phyloP scores from a whole-genome alignment of 2,888 invertebrate species.

The Phymatocera aterrima region DNA sequence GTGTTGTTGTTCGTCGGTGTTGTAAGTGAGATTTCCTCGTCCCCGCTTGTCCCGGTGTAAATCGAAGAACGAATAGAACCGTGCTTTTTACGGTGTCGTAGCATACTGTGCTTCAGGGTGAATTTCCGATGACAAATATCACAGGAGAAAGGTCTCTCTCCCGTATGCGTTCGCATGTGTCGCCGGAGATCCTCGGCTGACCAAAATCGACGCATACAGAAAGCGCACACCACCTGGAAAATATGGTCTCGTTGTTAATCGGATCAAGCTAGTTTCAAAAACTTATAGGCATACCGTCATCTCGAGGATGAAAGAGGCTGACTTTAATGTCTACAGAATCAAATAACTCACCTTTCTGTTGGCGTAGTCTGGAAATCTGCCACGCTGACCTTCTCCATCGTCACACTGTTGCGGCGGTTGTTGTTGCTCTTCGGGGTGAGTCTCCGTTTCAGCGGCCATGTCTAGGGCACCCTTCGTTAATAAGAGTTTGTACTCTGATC shows the following conservation, averaged over 20 bases:
- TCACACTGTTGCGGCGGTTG: constrained; percentile 74
- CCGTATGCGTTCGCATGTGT: constrained; percentile 96
- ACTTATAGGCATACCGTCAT: background rate
- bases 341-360: constrained; percentile 83
- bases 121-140: constrained; percentile 92
- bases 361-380: constrained; percentile 91
- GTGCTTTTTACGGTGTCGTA: constrained; percentile 94
- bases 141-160: constrained; percentile 94
- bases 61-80: constrained; percentile 78
- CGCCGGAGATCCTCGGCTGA: constrained; percentile 94
- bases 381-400: constrained; percentile 84
- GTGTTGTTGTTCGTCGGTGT: constrained; percentile 67
- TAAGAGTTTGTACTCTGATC: constrained; percentile 87
- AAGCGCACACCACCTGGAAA: constrained; percentile 88
- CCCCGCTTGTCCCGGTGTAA: constrained; percentile 77
- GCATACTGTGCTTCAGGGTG: constrained; percentile 96
- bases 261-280: background rate
- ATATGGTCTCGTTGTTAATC: background rate
- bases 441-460: constrained; percentile 76
- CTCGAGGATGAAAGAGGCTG: background rate
- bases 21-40: constrained; percentile 74
- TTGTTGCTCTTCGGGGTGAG: constrained; percentile 71
- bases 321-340: background rate
- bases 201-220: constrained; percentile 96
- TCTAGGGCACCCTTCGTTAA: constrained; percentile 88